Percentiles rank a stretch among this genome's conserved stretches.
These are phyloP conservation scores for Mimas tiliae DNA, from an alignment of 2,888 invertebrate genomes.

Conservation along the genomic window DNA sequence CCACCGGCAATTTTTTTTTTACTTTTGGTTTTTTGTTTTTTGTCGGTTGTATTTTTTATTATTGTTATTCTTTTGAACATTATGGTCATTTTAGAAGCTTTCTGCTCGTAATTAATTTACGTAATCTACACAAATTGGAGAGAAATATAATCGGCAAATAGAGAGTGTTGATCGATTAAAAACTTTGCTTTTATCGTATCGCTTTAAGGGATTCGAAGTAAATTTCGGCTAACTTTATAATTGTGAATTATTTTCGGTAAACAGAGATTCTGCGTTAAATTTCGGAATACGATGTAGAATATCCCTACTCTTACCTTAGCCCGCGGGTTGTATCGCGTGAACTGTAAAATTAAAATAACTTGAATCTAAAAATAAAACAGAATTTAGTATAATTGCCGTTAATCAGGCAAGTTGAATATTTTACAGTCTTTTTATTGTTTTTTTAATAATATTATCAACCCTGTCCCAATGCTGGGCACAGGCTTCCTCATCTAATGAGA, in stretches of 20 bases:
- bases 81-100: not conserved
- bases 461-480: no score
- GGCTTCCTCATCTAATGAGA: no score
- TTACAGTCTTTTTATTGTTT: no score
- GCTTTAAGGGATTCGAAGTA: constrained; percentile 1
- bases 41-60: not conserved
- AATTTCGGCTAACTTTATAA: not conserved
- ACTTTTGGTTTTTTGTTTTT: no score
- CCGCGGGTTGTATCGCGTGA: no score
- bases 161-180: not conserved
- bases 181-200: constrained; percentile 3
- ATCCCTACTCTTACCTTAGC: not conserved
- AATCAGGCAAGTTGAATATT: no score
- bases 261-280: not conserved
- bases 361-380: no score
- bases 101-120: not conserved
- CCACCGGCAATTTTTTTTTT: no score
- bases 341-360: no score
- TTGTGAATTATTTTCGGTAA: constrained; percentile 11
- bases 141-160: not conserved
- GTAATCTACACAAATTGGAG: constrained; percentile 1
- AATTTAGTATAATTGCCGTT: no score
- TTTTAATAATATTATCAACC: no score
- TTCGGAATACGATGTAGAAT: not conserved
- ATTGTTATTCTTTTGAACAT: not conserved